Percentiles rank a stretch among this genome's conserved stretches.
Conservation (phyloP, 2,113 vertebrate species). For the Corythaeola cristata region DNA sequence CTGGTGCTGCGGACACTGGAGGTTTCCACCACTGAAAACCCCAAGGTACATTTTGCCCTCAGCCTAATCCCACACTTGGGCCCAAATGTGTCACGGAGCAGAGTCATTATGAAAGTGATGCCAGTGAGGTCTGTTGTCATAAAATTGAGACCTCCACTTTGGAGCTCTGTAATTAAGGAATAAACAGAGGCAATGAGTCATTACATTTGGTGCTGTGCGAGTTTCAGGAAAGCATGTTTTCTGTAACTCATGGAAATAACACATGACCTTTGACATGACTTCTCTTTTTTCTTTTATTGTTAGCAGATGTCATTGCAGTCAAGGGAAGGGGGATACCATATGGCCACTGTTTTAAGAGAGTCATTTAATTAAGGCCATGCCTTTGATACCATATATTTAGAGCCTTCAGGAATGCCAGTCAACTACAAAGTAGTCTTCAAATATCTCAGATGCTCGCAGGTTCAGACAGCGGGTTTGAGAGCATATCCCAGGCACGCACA, state of each 20-base stretch:
- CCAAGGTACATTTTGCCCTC: neutral
- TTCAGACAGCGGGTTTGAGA: neutral
- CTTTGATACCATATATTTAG: neutral
- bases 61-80: neutral
- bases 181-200: constrained; percentile 30
- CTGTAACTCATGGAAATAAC: constrained; percentile 14
- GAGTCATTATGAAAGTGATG: neutral
- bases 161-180: constrained; percentile 19
- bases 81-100: neutral
- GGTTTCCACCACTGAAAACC: neutral
- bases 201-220: neutral
- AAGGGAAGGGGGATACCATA: neutral
- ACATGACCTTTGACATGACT: neutral
- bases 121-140: neutral
- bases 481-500: neutral
- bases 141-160: neutral
- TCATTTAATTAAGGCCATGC: neutral
- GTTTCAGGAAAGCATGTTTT: constrained; percentile 6
- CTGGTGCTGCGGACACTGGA: neutral
- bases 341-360: neutral
- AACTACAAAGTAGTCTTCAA: neutral
- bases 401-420: neutral
- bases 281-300: neutral
- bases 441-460: neutral
- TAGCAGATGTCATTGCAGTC: neutral